These are phyloP conservation scores for Diachasmimorpha longicaudata DNA, from an alignment of 1,140 invertebrate species.

Conservation along the genomic window DNA sequence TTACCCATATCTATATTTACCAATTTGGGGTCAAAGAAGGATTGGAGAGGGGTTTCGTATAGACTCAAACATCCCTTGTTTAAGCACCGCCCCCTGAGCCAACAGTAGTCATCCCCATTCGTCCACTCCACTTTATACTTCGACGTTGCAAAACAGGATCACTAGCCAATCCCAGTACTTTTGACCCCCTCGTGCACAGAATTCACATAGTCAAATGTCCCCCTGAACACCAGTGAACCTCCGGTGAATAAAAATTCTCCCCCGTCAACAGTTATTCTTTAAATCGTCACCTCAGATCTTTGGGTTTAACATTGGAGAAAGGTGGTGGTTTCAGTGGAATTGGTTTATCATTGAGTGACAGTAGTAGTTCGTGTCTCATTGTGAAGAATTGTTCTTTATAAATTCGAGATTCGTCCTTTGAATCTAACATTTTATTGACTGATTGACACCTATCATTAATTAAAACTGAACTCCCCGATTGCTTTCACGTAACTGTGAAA, in stretches of 20 bases:
- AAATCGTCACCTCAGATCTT: background rate
- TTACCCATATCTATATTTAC: background rate
- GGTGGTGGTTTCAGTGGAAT: background rate
- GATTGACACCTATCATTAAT: too few relatives aligned
- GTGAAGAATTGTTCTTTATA: background rate
- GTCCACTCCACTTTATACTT: background rate
- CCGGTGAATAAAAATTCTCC: background rate
- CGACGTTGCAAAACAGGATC: background rate
- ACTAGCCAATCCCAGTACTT: background rate
- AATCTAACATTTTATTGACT: too few relatives aligned
- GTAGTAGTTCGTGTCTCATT: background rate
- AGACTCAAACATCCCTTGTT: constrained; percentile 15
- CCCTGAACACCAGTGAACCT: background rate
- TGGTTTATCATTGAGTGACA: background rate
- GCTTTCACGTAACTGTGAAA: too few relatives aligned
- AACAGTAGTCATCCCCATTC: constrained; percentile 15
- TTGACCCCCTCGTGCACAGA: background rate
- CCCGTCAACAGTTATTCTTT: background rate
- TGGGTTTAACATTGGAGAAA: background rate
- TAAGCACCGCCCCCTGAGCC: constrained; percentile 11
- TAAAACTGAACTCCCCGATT: too few relatives aligned
- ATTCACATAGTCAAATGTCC: background rate
- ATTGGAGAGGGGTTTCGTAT: background rate
- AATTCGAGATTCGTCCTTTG: too few relatives aligned
- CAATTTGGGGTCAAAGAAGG: background rate